Evolutionary conservation across 1,140 invertebrate species (phyloP).

Genomic region (Trialeurodes vaporariorum): DNA sequence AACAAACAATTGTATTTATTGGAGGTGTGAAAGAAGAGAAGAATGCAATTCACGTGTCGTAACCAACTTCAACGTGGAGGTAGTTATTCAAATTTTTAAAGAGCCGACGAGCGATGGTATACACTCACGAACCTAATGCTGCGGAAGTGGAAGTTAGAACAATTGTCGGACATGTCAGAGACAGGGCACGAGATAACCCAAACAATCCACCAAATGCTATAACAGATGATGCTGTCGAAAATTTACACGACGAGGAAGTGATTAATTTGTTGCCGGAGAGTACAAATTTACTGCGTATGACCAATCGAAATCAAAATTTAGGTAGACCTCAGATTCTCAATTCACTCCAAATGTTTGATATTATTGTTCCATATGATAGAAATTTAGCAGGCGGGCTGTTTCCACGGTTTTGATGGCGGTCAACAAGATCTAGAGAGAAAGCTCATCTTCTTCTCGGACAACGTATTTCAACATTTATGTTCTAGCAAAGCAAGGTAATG

Average conservation of each 20-base stretch:
- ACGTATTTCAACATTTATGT: not conserved
- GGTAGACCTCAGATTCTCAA: not conserved
- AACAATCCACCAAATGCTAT: not conserved
- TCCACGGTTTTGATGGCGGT: not conserved
- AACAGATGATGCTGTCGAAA: not conserved
- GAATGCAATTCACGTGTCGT: not conserved
- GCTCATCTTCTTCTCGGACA: not conserved
- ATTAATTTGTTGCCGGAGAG: not conserved
- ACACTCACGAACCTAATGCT: not conserved
- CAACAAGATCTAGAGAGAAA: not conserved
- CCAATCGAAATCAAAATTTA: not conserved
- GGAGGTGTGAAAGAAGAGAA: not conserved
- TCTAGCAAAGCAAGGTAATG: not conserved
- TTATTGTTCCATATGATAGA: not conserved
- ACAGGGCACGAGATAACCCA: not conserved
- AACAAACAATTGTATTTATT: not conserved
- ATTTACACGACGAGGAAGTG: not conserved
- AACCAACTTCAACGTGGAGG: not conserved
- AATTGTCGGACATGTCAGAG: not conserved
- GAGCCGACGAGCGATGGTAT: not conserved
- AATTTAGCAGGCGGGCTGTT: not conserved
- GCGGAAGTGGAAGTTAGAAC: not conserved
- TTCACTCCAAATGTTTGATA: not conserved
- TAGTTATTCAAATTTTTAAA: not conserved
- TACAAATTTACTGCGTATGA: not conserved